phyloP scores from a whole-genome alignment of 2,888 invertebrate species.

The Acleris emargana region DNA sequence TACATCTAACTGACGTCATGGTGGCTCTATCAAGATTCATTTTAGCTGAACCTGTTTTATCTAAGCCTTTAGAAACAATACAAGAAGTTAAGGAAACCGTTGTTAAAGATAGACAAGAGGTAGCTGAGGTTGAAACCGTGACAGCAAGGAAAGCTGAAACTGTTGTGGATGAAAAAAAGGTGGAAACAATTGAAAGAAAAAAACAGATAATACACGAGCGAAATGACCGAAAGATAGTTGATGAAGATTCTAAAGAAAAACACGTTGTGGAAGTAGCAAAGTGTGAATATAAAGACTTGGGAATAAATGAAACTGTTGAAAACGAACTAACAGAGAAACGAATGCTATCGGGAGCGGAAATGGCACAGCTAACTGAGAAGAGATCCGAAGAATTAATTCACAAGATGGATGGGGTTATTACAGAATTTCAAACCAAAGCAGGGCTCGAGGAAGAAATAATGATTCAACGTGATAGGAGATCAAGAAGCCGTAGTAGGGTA shows the following conservation, averaged over 20 bases:
- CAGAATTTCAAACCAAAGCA: constrained; percentile 68
- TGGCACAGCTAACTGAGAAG: constrained; percentile 68
- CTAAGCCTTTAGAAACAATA: constrained; percentile 35
- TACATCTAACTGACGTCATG: constrained; percentile 78
- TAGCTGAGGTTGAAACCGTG: background rate
- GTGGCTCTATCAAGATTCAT: constrained; percentile 72
- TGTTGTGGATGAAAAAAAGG: constrained; percentile 11
- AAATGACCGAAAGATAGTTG: constrained; percentile 14
- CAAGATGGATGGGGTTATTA: constrained; percentile 70
- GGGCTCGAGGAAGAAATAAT: constrained; percentile 50
- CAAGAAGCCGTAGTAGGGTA: constrained; percentile 60
- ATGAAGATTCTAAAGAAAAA: constrained; percentile 21
- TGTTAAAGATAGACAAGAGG: constrained; percentile 5
- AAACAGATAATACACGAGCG: constrained; percentile 23
- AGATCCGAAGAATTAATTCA: constrained; percentile 66
- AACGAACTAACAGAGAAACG: constrained; percentile 39
- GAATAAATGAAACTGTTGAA: background rate
- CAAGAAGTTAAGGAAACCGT: constrained; percentile 13
- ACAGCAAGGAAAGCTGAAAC: constrained; percentile 7
- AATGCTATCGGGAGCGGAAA: constrained; percentile 61
- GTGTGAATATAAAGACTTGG: constrained; percentile 14
- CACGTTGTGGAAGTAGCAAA: background rate
- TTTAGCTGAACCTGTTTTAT: constrained; percentile 57
- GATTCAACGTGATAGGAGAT: constrained; percentile 48
- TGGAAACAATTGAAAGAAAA: constrained; percentile 30